Percentiles rank a stretch among this genome's conserved stretches.
These are phyloP conservation scores for Busseola fusca DNA, from an alignment of 2,888 invertebrate species.

Conservation along the genomic window DNA sequence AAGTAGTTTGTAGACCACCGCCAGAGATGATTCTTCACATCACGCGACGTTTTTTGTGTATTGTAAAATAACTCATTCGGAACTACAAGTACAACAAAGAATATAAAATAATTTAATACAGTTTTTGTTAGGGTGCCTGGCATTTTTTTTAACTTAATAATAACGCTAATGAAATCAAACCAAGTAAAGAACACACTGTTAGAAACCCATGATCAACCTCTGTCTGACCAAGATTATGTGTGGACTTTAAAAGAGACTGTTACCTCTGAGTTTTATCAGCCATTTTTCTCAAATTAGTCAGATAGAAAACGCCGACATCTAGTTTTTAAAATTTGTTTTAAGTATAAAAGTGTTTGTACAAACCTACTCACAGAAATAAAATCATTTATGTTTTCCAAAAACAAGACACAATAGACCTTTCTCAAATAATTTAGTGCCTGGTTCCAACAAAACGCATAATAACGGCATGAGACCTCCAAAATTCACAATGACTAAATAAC, in stretches of 20 bases:
- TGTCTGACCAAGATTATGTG: too few relatives aligned
- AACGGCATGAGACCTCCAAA: neutral
- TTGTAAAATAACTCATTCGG: slow-evolving; percentile 34
- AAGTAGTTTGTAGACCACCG: slow-evolving; percentile 42
- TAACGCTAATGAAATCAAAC: neutral
- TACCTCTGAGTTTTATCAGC: too few relatives aligned
- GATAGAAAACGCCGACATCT: too few relatives aligned
- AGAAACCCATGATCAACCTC: neutral
- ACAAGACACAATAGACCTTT: neutral
- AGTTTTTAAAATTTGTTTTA: too few relatives aligned
- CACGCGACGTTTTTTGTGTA: slow-evolving; percentile 47
- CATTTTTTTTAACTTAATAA: neutral
- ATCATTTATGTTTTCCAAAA: neutral
- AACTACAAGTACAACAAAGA: slow-evolving; percentile 13
- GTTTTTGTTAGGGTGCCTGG: neutral
- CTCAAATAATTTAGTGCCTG: neutral
- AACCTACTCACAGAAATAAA: too few relatives aligned
- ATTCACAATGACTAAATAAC: slow-evolving; percentile 5
- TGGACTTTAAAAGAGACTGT: too few relatives aligned
- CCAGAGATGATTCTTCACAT: slow-evolving; percentile 44
- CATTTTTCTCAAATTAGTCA: too few relatives aligned
- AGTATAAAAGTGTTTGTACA: too few relatives aligned
- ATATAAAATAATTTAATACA: neutral
- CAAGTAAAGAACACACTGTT: neutral
- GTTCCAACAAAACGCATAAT: neutral